Evolutionary conservation across 2,888 invertebrate species (phyloP).

Genomic region (Dastarcus helophoroides): DNA sequence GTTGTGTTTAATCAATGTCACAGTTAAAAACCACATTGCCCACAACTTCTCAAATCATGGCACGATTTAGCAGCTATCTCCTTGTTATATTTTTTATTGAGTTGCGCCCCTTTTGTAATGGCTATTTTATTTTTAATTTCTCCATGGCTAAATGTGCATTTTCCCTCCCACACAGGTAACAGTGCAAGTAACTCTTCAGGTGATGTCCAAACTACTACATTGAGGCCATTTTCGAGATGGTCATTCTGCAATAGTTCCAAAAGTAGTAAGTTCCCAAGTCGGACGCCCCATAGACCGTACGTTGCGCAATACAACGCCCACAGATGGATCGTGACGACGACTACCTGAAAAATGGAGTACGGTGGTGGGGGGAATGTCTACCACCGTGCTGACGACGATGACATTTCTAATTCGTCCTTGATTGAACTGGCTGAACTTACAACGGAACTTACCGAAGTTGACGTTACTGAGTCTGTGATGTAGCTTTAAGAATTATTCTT

Average conservation of each 20-base stretch:
- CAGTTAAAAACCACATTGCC: too few relatives aligned
- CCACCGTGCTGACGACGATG: conserved; percentile 12
- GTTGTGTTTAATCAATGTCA: too few relatives aligned
- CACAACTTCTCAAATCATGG: too few relatives aligned
- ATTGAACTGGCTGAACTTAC: conserved; percentile 25
- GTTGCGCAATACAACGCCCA: conserved; percentile 26
- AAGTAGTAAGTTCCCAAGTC: conserved; percentile 16
- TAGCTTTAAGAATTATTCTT: conserved; percentile 11
- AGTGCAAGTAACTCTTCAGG: conserved; percentile 36
- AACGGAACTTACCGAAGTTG: conserved; percentile 25
- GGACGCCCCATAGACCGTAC: conserved; percentile 21
- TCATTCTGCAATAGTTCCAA: conserved; percentile 28
- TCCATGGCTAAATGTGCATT: too few relatives aligned
- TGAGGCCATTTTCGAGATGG: conserved; percentile 31
- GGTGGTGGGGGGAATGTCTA: not conserved
- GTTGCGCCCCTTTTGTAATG: too few relatives aligned
- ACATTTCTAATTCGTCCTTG: conserved; percentile 26
- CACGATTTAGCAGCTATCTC: too few relatives aligned
- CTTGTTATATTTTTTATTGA: too few relatives aligned
- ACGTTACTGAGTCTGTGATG: conserved; percentile 23
- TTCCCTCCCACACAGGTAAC: conserved; percentile 30
- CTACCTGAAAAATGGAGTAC: conserved; percentile 26
- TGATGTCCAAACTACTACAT: conserved; percentile 31
- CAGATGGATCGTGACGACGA: conserved; percentile 31
- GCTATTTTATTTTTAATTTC: too few relatives aligned